Evolutionary conservation across 2,797 vertebrate species (phyloP).

Genomic region (Ceryle rudis): DNA sequence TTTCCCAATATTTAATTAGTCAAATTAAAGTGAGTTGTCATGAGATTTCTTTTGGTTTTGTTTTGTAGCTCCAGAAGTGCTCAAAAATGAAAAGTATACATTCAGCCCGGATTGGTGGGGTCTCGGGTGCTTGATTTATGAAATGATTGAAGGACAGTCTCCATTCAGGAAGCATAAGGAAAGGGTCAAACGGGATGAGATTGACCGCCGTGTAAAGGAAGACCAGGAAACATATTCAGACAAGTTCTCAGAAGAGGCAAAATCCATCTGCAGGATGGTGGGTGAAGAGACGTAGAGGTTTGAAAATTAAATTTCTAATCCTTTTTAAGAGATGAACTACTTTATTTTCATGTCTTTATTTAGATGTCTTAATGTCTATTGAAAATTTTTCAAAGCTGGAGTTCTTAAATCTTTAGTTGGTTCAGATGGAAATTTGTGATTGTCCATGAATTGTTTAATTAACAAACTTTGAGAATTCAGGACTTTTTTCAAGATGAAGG

Average conservation of each 20-base stretch:
- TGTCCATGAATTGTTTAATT: background rate
- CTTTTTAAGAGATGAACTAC: background rate
- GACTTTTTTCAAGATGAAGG: background rate
- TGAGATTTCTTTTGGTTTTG: background rate
- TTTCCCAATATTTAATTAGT: background rate
- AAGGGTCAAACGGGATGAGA: conserved; percentile 88
- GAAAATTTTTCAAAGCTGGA: background rate
- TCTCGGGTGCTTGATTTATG: conserved; percentile 91
- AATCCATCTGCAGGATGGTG: conserved; percentile 93
- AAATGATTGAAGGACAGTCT: conserved; percentile 94
- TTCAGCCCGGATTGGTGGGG: conserved; percentile 96
- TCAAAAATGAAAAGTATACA: conserved; percentile 89
- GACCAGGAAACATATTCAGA: conserved; percentile 88
- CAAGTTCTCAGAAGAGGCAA: conserved; percentile 89
- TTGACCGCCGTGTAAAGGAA: conserved; percentile 88
- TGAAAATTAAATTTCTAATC: conserved; percentile 46
- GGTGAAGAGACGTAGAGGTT: conserved; percentile 59
- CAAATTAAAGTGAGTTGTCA: background rate
- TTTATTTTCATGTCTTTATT: background rate
- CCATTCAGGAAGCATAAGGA: conserved; percentile 91
- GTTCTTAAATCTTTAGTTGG: background rate
- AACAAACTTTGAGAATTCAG: background rate
- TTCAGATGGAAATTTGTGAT: background rate
- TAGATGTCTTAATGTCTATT: background rate
- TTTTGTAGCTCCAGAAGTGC: conserved; percentile 89